Conservation (phyloP, 2,888 invertebrate species). For the Erebia aethiops region DNA sequence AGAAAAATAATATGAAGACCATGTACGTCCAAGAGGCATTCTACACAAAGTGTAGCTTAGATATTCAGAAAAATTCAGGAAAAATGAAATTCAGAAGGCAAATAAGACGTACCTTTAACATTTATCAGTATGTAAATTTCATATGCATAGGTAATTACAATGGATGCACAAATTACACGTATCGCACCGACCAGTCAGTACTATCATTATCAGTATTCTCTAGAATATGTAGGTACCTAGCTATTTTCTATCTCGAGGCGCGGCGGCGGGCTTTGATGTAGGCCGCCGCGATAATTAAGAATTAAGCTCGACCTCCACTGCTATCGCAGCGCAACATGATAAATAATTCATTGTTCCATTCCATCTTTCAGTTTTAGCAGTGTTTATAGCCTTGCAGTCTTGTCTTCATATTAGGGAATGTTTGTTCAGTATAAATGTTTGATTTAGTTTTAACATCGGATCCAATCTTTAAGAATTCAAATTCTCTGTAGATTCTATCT, state of each 20-base stretch:
- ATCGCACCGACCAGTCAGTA: constrained; percentile 20
- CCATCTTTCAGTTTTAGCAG: neutral
- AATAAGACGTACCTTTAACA: neutral
- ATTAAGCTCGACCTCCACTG: constrained; percentile 44
- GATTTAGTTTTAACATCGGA: neutral
- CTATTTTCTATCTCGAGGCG: constrained; percentile 40
- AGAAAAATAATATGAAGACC: no score
- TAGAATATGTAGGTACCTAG: constrained; percentile 26
- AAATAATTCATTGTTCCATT: constrained; percentile 22
- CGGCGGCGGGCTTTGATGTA: constrained; percentile 66
- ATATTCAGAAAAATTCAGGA: no score
- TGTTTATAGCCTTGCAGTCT: constrained; percentile 6
- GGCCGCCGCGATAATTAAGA: constrained; percentile 67
- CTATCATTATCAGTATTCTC: constrained; percentile 32
- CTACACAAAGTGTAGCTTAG: no score
- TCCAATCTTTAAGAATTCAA: no score
- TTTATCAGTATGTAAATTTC: neutral
- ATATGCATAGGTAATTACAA: neutral
- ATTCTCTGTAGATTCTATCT: no score
- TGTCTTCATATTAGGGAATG: neutral
- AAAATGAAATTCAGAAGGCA: no score
- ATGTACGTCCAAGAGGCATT: no score
- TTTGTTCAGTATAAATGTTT: neutral
- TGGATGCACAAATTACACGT: constrained; percentile 17
- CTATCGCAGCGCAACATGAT: constrained; percentile 16